phyloP scores from a whole-genome alignment of 2,888 invertebrate species.

The Nymphalis polychloros region DNA sequence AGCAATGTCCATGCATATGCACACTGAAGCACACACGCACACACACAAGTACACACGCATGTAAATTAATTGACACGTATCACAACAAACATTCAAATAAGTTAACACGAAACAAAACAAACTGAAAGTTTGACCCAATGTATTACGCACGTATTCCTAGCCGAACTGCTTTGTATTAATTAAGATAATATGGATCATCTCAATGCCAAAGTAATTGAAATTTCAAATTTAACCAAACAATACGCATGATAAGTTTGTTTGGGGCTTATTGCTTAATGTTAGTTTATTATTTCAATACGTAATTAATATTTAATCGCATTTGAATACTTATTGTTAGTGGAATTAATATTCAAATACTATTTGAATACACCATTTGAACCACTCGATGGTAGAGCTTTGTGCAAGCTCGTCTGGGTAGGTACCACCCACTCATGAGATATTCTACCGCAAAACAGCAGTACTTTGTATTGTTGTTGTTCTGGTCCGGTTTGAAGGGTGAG shows the following conservation, averaged over 20 bases:
- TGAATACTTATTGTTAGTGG: conserved; percentile 14
- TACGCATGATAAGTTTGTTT: conserved; percentile 36
- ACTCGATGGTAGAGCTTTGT: too few relatives aligned
- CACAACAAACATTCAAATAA: not conserved
- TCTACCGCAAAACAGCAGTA: too few relatives aligned
- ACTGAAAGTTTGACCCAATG: conserved; percentile 29
- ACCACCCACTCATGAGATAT: too few relatives aligned
- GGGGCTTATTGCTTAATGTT: conserved; percentile 36
- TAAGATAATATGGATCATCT: conserved; percentile 43
- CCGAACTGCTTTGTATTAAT: conserved; percentile 42
- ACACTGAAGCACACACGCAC: too few relatives aligned
- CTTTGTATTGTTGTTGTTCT: too few relatives aligned
- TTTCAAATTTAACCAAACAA: conserved; percentile 43
- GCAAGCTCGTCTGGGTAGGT: too few relatives aligned
- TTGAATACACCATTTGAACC: too few relatives aligned
- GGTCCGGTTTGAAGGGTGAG: too few relatives aligned
- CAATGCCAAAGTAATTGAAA: conserved; percentile 41
- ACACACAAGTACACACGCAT: too few relatives aligned
- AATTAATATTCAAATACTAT: not conserved
- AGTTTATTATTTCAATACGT: conserved; percentile 26
- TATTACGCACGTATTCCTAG: conserved; percentile 39
- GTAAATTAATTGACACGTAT: too few relatives aligned
- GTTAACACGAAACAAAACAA: not conserved
- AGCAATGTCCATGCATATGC: too few relatives aligned
- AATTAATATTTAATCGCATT: conserved; percentile 17